Evolutionary conservation across 1,140 invertebrate species (phyloP).

Genomic region (Eueides isabella): DNA sequence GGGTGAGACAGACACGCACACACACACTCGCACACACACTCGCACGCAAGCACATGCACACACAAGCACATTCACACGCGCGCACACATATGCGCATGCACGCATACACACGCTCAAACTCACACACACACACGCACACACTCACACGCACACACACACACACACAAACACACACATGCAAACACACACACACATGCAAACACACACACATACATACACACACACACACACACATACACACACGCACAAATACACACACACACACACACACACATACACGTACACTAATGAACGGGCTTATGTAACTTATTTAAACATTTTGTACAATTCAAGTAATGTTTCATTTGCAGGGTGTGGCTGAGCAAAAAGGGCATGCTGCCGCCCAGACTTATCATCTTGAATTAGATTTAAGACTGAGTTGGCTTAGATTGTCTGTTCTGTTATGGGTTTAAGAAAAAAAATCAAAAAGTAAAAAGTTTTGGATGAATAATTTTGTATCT

Average conservation of each 20-base stretch:
- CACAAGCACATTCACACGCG: no score
- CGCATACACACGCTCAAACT: background rate
- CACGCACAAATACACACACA: no score
- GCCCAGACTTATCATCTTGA: conserved; percentile 84
- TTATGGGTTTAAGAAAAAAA: background rate
- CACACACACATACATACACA: no score
- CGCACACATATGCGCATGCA: no score
- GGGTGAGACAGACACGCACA: conserved; percentile 84
- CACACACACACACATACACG: no score
- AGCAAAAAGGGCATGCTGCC: conserved; percentile 86
- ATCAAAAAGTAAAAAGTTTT: background rate
- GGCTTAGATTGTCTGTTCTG: background rate
- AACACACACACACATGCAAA: no score
- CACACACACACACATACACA: no score
- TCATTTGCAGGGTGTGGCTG: conserved; percentile 84
- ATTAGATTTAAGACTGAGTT: conserved; percentile 44
- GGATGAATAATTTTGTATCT: background rate
- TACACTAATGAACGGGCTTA: no score
- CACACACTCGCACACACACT: conserved; percentile 23
- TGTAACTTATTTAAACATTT: background rate
- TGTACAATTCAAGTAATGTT: conserved; percentile 28
- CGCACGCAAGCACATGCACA: conserved; percentile 15
- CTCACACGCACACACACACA: no score
- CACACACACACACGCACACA: no score
- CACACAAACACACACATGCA: no score